These are phyloP conservation scores for Hermetia illucens DNA, from an alignment of 1,140 invertebrate species.

Conservation along the genomic window DNA sequence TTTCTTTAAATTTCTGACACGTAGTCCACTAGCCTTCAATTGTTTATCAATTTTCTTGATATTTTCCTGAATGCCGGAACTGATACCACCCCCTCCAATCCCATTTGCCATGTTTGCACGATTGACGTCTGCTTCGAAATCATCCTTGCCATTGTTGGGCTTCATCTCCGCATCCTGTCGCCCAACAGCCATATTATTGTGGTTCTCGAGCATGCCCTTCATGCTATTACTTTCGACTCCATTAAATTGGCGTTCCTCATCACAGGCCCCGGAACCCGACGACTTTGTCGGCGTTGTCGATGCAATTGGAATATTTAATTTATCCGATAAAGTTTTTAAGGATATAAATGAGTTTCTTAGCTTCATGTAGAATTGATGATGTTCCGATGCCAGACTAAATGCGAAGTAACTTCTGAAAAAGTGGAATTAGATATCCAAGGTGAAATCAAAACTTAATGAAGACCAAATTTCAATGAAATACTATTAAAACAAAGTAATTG, in stretches of 20 bases:
- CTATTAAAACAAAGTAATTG: too few relatives aligned
- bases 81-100: slow-evolving; percentile 17
- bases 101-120: slow-evolving; percentile 10
- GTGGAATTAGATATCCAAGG: too few relatives aligned
- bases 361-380: slow-evolving; percentile 60
- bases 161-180: too few relatives aligned
- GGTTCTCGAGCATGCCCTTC: too few relatives aligned
- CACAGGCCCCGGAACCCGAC: too few relatives aligned
- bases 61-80: slow-evolving; percentile 1
- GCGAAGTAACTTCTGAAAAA: slow-evolving; percentile 51
- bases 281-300: background rate
- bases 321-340: slow-evolving; percentile 48
- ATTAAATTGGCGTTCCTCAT: too few relatives aligned
- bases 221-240: too few relatives aligned
- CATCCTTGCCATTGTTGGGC: too few relatives aligned
- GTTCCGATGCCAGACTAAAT: slow-evolving; percentile 55
- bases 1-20: slow-evolving; percentile 7
- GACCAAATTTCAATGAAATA: too few relatives aligned
- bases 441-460: too few relatives aligned
- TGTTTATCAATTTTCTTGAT: slow-evolving; percentile 4
- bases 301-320: slow-evolving; percentile 32
- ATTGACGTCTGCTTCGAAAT: slow-evolving; percentile 12
- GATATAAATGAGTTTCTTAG: slow-evolving; percentile 53
- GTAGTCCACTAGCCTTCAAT: background rate
- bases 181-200: too few relatives aligned